Evolutionary conservation across 1,140 invertebrate genomes (phyloP), one percentile per base, ranked within the genome.

Genomic region (Zophobas atratus): DNA sequence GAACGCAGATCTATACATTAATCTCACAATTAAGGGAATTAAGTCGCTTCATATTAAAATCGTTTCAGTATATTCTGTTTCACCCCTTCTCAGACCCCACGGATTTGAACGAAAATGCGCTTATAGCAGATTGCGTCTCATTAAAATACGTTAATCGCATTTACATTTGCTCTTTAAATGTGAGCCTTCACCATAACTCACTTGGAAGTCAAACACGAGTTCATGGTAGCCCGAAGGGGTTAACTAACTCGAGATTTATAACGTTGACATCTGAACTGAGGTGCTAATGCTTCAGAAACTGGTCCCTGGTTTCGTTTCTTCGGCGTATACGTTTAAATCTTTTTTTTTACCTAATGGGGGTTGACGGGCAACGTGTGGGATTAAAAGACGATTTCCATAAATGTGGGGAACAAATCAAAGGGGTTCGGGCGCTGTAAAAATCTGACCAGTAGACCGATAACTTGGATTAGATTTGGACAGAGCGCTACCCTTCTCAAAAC

Each of bases 111-210:
- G 56, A 60, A 60, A 60, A 60, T 60, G 56, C 56, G 56, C 56
- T 60, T 60, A 60, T 60, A 60, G 32, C 67, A 46, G 48, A 48
- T 51, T 72, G 70, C 70, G 70, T 75, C 81, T 84, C 80, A 83
- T 83, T 83, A 82, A 82, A 83, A 80, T 81, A 81, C 83, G 83
- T 84, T 84, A 84, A 84, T 84, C 81, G 83, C 82, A 81, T 83
- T 84, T 83, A 81, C 81, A 83, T 84, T 81, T 79, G 83, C 77
- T 81, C 82, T 80, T 83, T 83, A 81, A 80, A 79, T 78, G 79
- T 80, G 75, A 79, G 78, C 77, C 80, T 51, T 73, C 38, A 63
- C 80, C 71, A 84, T 85, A 85, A 85, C 79, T 85, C 83, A 84
- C 81, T 70, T 43, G 75, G 76, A 84, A 84, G 84, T 85, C 84